These are phyloP conservation scores for Cataglyphis livida DNA, from an alignment of 2,888 invertebrate species.

Conservation along the genomic window DNA sequence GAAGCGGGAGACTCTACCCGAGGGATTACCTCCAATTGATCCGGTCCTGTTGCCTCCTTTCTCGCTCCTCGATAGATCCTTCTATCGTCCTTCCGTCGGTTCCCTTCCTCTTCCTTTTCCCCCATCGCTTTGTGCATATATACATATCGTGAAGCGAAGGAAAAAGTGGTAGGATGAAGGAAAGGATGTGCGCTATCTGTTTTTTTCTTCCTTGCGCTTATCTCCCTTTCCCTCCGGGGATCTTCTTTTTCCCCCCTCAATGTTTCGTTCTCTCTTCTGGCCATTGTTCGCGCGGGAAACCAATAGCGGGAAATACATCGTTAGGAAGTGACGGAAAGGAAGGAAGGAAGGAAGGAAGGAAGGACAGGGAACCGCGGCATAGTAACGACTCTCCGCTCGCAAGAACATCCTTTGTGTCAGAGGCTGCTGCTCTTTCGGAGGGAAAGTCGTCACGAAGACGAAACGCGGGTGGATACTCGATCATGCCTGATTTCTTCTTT, in stretches of 20 bases:
- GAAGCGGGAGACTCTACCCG: constrained; percentile 83
- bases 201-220: constrained; percentile 40
- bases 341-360: constrained; percentile 56
- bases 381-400: constrained; percentile 70
- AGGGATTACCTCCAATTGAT: constrained; percentile 84
- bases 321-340: constrained; percentile 76
- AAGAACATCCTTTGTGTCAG: constrained; percentile 68
- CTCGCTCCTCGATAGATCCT: constrained; percentile 56
- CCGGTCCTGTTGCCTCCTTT: constrained; percentile 78
- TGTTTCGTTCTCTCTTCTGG: constrained; percentile 21
- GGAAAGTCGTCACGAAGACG: constrained; percentile 5
- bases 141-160: constrained; percentile 24
- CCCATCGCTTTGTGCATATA: constrained; percentile 48
- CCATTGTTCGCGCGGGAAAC: constrained; percentile 80
- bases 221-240: not conserved
- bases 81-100: constrained; percentile 42
- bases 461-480: constrained; percentile 66
- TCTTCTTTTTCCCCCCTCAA: constrained; percentile 3
- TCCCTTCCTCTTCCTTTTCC: constrained; percentile 38
- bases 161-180: constrained; percentile 36
- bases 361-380: constrained; percentile 69
- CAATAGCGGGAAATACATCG: constrained; percentile 82
- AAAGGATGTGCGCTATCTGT: constrained; percentile 56
- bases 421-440: constrained; percentile 47
- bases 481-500: constrained; percentile 74